Evolutionary conservation across 1,140 invertebrate species (phyloP).

Genomic region (Elymnias hypermnestra): DNA sequence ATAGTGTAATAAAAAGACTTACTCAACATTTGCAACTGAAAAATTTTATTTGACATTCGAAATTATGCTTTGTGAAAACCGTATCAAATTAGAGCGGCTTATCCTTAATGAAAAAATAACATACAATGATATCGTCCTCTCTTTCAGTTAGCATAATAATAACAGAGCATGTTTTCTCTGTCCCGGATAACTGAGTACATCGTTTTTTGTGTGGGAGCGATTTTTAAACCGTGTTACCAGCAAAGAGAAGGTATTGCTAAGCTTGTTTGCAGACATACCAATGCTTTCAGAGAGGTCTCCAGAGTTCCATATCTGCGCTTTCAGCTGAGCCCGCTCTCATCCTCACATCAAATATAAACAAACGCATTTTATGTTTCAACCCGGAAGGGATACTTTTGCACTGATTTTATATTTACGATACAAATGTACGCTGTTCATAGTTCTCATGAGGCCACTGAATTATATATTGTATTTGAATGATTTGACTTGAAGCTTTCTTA

Average conservation of each 20-base stretch:
- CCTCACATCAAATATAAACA: slow-evolving; percentile 47
- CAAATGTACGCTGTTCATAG: slow-evolving; percentile 6
- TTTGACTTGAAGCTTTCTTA: no score
- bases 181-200: neutral
- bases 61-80: no score
- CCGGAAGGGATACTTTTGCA: neutral
- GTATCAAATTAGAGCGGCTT: no score
- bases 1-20: no score
- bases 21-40: no score
- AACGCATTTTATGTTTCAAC: slow-evolving; percentile 6
- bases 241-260: slow-evolving; percentile 39
- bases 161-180: neutral
- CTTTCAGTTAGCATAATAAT: neutral
- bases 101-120: neutral
- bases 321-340: slow-evolving; percentile 29
- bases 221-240: neutral
- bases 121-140: neutral
- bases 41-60: no score
- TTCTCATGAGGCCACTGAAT: no score
- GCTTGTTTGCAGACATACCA: slow-evolving; percentile 48
- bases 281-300: slow-evolving; percentile 34
- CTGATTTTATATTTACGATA: neutral
- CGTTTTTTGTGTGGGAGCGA: neutral
- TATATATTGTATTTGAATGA: no score
- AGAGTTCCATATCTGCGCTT: slow-evolving; percentile 18